Base-by-base conservation (phyloP, 2,113 vertebrate species). In the Eupsittula cactorum region DNA sequence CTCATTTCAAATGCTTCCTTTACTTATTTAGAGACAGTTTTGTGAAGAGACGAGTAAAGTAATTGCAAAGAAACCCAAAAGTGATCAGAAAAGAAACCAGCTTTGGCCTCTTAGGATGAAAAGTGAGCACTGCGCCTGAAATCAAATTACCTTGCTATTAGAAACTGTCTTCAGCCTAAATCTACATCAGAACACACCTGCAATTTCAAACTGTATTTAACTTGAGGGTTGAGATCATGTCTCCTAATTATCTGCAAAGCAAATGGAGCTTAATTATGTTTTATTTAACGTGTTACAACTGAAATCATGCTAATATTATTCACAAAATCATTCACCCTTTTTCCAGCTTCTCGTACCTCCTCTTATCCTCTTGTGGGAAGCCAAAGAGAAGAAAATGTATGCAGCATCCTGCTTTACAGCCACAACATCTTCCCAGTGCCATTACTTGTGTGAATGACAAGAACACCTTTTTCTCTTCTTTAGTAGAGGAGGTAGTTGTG, bases 221-320 rank as follows among this genome's bases (percentile, higher is more conserved):
- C 82, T 53, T 3, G 2, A 50, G 78, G 42, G 55, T 76, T 7
- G 41, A 77, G 70, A 68, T 71, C 79, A 19, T 68, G 63, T 57
- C 67, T 93, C 70, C 92, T 96, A 93, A 88, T 94, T 93, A 94
- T 73, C 88, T 77, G 57, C 76, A 77, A 65, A 65, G 90, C 59
- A 82, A 90, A 85, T 2, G 82, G 75, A 57, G 90, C 75, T 90
- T 77, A 86, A 90, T 92, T 86, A 87, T 7, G 53, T 27, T 80
- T 80, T 85, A 93, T 85, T 92, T 85, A n/a, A 37, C 1, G 31
- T 74, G 70, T 49, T 83, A 53, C 74, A 90, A 25, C 23, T 39
- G 62, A 87, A 95, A 94, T 57, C 9, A 55, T 53, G 57, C 42
- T 62, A 79, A 7, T 46, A 57, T 44, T 87, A 82, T 85, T 79